Base-by-base conservation (phyloP, 2,888 invertebrate species). In the Chaetogeoica ovagalla region DNA sequence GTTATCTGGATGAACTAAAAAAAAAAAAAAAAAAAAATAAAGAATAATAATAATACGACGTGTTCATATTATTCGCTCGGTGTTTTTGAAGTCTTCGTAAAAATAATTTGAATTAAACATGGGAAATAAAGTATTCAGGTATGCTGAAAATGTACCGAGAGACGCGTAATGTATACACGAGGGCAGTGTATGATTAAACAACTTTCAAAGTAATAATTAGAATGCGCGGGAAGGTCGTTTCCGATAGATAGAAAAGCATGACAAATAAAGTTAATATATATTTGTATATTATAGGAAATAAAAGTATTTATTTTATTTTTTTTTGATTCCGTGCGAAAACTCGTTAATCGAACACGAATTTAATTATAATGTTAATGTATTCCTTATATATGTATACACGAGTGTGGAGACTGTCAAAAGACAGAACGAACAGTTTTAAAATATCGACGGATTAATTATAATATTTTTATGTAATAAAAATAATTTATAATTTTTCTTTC, bases 91-190 rank as follows among this genome's bases (percentile, higher is more conserved):
- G 30, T 75, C 8, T 48, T 48, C 30, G 15, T 59, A 68, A 68
- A 76, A 75, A 75, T 66, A 55, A 68, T 75, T 39, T 66, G 43
- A 75, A 66, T n/a, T 68, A 48, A 65, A 59, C n/a, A 68, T 68
- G 66, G 30, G 43, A 59, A 59, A 59, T n/a, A 68, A 68, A 59
- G 75, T 76, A 63, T 71, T 79, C 71, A 79, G 79, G 79, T 71
- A 79, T 79, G 79, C 79, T 71, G 79, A 79, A 79, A 79, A 79
- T 71, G 79, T 79, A 65, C 79, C 15, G 43, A 65, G 43, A 65
- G 63, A 55, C 39, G n/a, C 68, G 59, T 48, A 30, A 39, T 66
- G n/a, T n/a, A 75, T 66, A 59, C 43, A 43, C 9, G 2, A 17
- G 13, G 63, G 23, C 52, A 52, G 63, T 9, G 7, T 23, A 71